Evolutionary conservation across 2,797 vertebrate genomes (phyloP), one percentile per base, ranked within the genome.

Genomic region (Otolemur crassicaudatus): DNA sequence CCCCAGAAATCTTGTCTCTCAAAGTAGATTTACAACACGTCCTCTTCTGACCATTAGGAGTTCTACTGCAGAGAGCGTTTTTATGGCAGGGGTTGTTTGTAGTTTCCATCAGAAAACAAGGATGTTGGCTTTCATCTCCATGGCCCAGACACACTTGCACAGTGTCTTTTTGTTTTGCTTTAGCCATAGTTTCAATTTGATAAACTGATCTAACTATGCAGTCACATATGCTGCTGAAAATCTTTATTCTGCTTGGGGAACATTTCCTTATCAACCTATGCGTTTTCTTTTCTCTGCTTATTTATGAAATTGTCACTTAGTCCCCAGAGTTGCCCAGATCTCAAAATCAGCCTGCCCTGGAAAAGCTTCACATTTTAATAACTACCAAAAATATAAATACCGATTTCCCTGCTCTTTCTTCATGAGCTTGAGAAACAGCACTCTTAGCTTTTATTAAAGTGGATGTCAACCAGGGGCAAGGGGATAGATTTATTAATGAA

Each of bases 1-100:
- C 70, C 95, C 63, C 7, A 12, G 76, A 96, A 91, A 94, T 76
- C 70, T 87, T 87, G 87, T 75, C 94, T 96, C 80, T 94, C 86
- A 90, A 69, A 88, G 65, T 27, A 65, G 25, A 96, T 96, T 91
- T 87, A 73, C 67, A 91, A 13, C 80, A 17, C 60, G n/a, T 37
- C 37, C 61, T 93, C 79, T 94, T 90, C 72, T 77, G 87, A 79
- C 80, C 81, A 43, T 46, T 89, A 81, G 43, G 61, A 23, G 76
- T 65, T 81, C 40, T 40, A 80, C 5, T 67, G 34, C 25, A 69
- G 34, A 85, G 37, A 25, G 40, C 75, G 65, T 20, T 67, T 75
- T 49, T 25, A 10, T 14, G 34, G 3, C 1, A 1, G 34, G 0
- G 7, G 1, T 11, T 16, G 31, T 76, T 83, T 92, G 12, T 7